A percentile compares a stretch with the other conserved stretches of the same genome.
Evolutionary conservation across 2,113 vertebrate species (phyloP).

Genomic region (Daphoenositta chrysoptera): DNA sequence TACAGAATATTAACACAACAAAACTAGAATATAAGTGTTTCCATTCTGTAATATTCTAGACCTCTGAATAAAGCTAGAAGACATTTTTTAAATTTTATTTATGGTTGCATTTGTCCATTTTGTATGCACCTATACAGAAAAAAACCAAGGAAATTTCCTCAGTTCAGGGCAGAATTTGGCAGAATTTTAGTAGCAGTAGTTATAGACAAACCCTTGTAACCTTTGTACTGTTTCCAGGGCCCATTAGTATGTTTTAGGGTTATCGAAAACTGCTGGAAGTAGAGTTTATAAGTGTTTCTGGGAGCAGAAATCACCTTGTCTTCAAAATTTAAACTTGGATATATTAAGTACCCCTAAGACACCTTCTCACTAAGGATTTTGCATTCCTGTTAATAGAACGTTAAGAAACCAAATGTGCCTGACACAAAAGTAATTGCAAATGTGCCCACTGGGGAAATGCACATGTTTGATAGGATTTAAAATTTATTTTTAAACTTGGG

Average conservation of each 20-base stretch:
- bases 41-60: background rate
- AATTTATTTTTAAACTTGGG: slow-evolving; percentile 49
- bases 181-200: background rate
- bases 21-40: background rate
- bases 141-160: background rate
- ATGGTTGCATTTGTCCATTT: background rate
- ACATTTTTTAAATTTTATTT: background rate
- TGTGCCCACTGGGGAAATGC: background rate
- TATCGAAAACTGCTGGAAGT: background rate
- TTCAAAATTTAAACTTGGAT: background rate
- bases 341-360: background rate
- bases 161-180: background rate
- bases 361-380: background rate
- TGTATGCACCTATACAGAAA: background rate
- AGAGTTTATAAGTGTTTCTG: background rate
- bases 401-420: background rate
- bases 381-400: background rate
- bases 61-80: background rate
- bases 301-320: background rate
- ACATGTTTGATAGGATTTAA: background rate
- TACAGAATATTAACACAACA: background rate
- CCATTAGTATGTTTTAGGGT: background rate
- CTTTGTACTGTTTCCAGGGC: background rate
- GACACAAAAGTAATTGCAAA: background rate
- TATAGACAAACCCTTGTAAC: background rate